Evolutionary conservation across 2,888 invertebrate species (phyloP).

Genomic region (Volucella inanis): DNA sequence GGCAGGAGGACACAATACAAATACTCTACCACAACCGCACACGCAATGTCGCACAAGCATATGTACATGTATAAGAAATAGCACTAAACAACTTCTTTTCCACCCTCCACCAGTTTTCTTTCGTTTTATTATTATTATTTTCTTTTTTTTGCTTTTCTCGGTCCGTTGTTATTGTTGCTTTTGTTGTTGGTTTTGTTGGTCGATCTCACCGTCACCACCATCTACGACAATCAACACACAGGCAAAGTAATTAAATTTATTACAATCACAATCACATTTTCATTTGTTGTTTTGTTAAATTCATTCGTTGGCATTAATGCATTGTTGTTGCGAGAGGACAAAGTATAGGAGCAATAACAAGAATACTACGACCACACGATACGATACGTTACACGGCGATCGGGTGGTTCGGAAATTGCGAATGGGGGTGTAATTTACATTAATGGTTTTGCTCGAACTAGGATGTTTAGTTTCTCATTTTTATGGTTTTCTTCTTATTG

Average conservation of each 20-base stretch:
- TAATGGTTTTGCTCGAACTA: constrained; percentile 22
- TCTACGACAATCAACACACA: constrained; percentile 43
- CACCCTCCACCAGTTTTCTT: constrained; percentile 9
- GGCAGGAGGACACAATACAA: constrained; percentile 19
- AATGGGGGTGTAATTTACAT: constrained; percentile 22
- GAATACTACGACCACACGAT: not conserved
- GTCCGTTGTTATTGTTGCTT: constrained; percentile 4
- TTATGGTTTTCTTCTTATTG: no score
- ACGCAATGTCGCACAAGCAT: constrained; percentile 41
- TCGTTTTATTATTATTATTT: constrained; percentile 19
- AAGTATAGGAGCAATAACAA: not conserved
- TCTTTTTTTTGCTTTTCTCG: constrained; percentile 5
- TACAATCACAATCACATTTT: constrained; percentile 66
- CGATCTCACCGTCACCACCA: not conserved
- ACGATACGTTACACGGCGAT: not conserved
- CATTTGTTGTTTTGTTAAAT: constrained; percentile 48
- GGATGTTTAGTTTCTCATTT: constrained; percentile 10
- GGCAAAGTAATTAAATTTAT: constrained; percentile 64
- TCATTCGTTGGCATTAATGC: constrained; percentile 7
- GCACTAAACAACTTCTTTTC: constrained; percentile 25
- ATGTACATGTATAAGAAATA: constrained; percentile 19
- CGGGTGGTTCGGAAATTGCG: not conserved
- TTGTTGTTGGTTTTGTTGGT: constrained; percentile 1
- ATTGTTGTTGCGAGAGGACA: constrained; percentile 19
- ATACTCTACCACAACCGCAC: not conserved